These are phyloP conservation scores for Cistogaster globosa DNA, from an alignment of 2,888 invertebrate genomes.

Conservation along the genomic window DNA sequence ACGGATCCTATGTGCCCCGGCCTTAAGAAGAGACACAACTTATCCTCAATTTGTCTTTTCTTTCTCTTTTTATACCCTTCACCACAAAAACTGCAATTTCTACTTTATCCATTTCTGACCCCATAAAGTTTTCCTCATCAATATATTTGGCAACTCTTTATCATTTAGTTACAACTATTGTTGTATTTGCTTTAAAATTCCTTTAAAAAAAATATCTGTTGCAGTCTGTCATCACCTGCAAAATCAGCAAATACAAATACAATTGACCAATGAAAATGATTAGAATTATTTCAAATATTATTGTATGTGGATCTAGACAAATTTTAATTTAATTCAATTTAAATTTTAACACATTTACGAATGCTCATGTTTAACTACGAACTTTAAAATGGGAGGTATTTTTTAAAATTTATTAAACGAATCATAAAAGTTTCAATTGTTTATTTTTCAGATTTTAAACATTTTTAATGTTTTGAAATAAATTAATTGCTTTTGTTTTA, in stretches of 20 bases:
- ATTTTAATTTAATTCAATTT: constrained; percentile 53
- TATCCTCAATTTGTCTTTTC: too few species aligned
- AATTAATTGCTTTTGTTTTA: too few species aligned
- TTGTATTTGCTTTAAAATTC: constrained; percentile 23
- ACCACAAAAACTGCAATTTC: too few species aligned
- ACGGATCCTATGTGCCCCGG: too few species aligned
- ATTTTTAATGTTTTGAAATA: background rate
- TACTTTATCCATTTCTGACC: too few species aligned
- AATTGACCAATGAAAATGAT: constrained; percentile 68
- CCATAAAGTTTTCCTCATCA: too few species aligned
- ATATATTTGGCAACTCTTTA: constrained; percentile 17
- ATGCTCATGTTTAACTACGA: constrained; percentile 5
- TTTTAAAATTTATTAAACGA: background rate
- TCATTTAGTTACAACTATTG: background rate
- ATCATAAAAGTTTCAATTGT: background rate
- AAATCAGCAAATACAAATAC: constrained; percentile 46
- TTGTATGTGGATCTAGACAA: constrained; percentile 36
- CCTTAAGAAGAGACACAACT: too few species aligned
- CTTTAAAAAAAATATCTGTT: constrained; percentile 22
- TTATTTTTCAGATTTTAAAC: background rate
- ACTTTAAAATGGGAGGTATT: constrained; percentile 57
- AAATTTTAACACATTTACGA: constrained; percentile 34
- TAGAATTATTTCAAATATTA: constrained; percentile 57
- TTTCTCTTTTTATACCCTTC: too few species aligned
- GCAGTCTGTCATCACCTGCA: constrained; percentile 39